phyloP scores from a whole-genome alignment of 2,797 vertebrate species.

The Caiman crocodilus region DNA sequence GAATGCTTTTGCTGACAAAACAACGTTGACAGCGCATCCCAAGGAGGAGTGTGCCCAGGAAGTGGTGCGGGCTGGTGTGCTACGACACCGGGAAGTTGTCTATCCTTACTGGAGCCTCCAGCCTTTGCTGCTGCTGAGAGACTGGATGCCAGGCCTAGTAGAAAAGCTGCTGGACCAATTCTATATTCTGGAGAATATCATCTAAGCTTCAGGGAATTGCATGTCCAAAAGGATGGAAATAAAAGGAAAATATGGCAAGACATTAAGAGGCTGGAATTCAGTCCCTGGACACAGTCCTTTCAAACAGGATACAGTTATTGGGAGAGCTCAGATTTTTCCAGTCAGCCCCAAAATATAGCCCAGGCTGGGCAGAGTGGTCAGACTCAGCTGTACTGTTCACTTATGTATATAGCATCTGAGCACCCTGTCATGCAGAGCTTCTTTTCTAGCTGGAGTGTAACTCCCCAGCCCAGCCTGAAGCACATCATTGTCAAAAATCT shows the following conservation, averaged over 20 bases:
- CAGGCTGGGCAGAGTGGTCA: background rate
- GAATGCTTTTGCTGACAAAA: background rate
- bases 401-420: background rate
- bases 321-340: background rate
- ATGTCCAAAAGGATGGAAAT: background rate
- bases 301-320: background rate
- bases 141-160: constrained; percentile 1
- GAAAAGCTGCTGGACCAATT: background rate
- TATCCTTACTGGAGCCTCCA: constrained; percentile 52
- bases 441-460: background rate
- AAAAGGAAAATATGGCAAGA: background rate
- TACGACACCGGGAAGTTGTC: constrained; percentile 41
- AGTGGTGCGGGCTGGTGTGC: constrained; percentile 31
- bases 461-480: background rate
- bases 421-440: background rate
- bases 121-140: background rate
- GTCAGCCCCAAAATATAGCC: background rate
- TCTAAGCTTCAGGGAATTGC: background rate
- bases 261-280: background rate
- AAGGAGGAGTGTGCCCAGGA: constrained; percentile 50
- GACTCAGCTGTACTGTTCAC: background rate
- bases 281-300: background rate
- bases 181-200: constrained; percentile 41
- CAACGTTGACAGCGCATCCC: background rate
- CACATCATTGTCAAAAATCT: background rate